These are phyloP conservation scores for Drosophila pachea DNA, from an alignment of 1,140 invertebrate species.

Conservation along the genomic window DNA sequence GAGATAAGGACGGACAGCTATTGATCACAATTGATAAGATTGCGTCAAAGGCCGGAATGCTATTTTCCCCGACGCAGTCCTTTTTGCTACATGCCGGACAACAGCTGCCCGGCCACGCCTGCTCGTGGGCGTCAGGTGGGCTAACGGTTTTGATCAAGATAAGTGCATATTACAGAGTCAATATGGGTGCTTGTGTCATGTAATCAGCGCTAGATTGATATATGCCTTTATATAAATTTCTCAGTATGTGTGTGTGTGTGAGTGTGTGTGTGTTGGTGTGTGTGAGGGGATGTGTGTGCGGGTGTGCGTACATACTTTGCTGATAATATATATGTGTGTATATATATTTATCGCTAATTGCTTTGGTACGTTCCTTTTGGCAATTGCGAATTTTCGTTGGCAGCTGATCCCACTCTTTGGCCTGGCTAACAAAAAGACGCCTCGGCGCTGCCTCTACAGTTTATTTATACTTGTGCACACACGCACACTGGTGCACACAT, in stretches of 20 bases:
- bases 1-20: too few relatives aligned
- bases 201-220: constrained; percentile 10
- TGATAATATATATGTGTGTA: constrained; percentile 8
- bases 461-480: constrained; percentile 33
- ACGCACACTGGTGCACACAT: constrained; percentile 12
- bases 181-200: not conserved
- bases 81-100: too few relatives aligned
- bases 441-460: constrained; percentile 20
- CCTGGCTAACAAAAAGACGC: constrained; percentile 3
- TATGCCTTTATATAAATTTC: not conserved
- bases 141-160: constrained; percentile 27
- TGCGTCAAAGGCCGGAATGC: too few relatives aligned
- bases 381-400: constrained; percentile 57
- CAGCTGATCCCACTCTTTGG: constrained; percentile 29
- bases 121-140: constrained; percentile 2
- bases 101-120: not conserved
- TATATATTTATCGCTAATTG: constrained; percentile 4
- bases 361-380: constrained; percentile 27
- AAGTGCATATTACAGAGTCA: constrained; percentile 17
- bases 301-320: not conserved
- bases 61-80: not conserved
- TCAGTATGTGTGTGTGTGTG: not conserved
- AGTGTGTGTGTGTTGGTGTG: not conserved
- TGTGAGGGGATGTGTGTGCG: not conserved
- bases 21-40: too few relatives aligned